Conservation (phyloP, 2,113 vertebrate species). For the Cygnus buccinator region DNA sequence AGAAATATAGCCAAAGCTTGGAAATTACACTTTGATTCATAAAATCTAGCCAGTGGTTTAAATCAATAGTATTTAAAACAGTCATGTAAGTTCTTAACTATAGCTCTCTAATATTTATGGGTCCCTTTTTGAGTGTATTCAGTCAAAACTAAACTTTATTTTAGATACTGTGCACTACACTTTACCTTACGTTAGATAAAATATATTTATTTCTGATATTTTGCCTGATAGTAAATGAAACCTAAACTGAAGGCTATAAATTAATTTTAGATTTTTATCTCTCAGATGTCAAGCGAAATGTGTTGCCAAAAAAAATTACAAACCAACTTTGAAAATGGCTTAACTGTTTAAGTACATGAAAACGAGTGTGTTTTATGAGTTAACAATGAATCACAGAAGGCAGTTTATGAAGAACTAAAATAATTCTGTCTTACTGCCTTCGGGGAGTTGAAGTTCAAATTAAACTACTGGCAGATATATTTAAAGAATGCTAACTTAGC, state of each 20-base stretch:
- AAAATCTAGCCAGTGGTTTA: conserved; percentile 85
- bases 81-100: conserved; percentile 86
- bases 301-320: conserved; percentile 69
- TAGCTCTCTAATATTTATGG: conserved; percentile 79
- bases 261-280: conserved; percentile 73
- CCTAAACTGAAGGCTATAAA: conserved; percentile 59
- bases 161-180: conserved; percentile 52
- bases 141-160: conserved; percentile 76
- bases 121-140: conserved; percentile 74
- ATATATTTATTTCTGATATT: conserved; percentile 73
- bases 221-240: conserved; percentile 35
- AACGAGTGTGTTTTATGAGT: conserved; percentile 75
- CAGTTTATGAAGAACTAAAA: conserved; percentile 78
- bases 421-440: conserved; percentile 79
- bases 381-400: conserved; percentile 81
- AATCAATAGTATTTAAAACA: conserved; percentile 90
- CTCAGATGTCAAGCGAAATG: conserved; percentile 72
- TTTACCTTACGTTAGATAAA: conserved; percentile 56
- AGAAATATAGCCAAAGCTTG: conserved; percentile 83
- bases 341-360: conserved; percentile 75
- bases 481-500: conserved; percentile 74
- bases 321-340: conserved; percentile 70
- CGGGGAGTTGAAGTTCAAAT: conserved; percentile 81
- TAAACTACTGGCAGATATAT: conserved; percentile 78
- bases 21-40: conserved; percentile 86